Evolutionary conservation across 2,113 vertebrate species (phyloP).

Genomic region (Stictonetta naevosa): DNA sequence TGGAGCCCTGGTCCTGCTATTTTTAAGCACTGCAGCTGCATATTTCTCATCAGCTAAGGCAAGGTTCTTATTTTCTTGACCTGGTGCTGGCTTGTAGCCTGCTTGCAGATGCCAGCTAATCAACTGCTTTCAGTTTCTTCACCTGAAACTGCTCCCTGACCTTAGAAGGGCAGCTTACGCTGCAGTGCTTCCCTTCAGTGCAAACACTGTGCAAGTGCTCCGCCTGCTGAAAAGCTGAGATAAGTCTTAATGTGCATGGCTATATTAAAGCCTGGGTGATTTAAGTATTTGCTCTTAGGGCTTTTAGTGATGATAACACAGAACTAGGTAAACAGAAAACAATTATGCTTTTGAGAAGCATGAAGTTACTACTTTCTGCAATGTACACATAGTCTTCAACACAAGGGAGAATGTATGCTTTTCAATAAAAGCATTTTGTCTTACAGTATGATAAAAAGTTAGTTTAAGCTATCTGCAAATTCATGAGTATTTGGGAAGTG

Average conservation of each 20-base stretch:
- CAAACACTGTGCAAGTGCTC: fast-evolving
- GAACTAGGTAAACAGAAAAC: background rate
- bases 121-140: fast-evolving
- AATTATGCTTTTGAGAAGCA: background rate
- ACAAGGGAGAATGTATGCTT: background rate
- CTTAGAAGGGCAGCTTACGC: fast-evolving
- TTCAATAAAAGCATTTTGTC: background rate
- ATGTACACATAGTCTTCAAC: background rate
- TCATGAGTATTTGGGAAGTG: background rate
- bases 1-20: fast-evolving
- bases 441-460: background rate
- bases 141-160: fast-evolving
- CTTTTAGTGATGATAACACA: background rate
- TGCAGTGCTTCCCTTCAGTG: fast-evolving
- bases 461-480: background rate
- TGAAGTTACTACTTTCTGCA: background rate
- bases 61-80: fast-evolving
- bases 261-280: background rate
- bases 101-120: fast-evolving
- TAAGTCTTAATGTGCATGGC: background rate
- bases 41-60: fast-evolving
- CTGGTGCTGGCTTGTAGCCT: background rate
- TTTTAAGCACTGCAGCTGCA: fast-evolving
- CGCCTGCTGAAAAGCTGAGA: background rate
- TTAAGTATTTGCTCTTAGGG: background rate